Percentiles rank a stretch among this genome's conserved stretches.
These are phyloP conservation scores for Meloidogyne floridensis DNA, from an alignment of 1,140 invertebrate species.

Conservation along the genomic window DNA sequence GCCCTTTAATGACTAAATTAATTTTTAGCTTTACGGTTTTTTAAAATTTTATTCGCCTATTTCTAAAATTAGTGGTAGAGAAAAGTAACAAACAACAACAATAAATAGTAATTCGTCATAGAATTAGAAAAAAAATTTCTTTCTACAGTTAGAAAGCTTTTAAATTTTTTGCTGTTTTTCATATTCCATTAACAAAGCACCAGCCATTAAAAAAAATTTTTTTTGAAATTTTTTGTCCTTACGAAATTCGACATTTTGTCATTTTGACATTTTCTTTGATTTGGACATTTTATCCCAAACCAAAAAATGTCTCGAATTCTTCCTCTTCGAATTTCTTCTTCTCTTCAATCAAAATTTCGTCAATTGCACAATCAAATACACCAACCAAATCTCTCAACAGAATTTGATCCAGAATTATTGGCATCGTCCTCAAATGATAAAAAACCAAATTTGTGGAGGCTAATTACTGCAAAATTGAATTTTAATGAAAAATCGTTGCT, in stretches of 20 bases:
- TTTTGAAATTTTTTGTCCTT: no score
- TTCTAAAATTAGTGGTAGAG: neutral
- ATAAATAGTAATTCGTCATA: no score
- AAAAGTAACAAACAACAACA: neutral
- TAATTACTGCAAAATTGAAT: neutral
- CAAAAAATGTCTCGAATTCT: slow-evolving; percentile 2
- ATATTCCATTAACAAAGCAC: no score
- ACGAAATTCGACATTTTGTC: no score
- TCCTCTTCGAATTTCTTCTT: slow-evolving; percentile 2
- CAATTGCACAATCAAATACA: neutral
- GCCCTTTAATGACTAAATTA: neutral
- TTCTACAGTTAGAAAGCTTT: no score
- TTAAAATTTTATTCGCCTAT: neutral
- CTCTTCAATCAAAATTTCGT: neutral
- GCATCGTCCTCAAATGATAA: neutral
- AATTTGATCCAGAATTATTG: neutral
- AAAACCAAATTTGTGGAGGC: neutral
- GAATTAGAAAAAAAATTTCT: no score
- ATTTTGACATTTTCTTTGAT: no score
- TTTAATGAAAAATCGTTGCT: neutral
- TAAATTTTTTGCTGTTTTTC: no score
- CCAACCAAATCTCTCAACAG: neutral
- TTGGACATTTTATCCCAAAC: neutral
- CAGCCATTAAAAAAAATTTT: no score
- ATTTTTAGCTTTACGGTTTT: neutral